Base-by-base conservation (phyloP, 1,140 invertebrate genomes). In the Armadillidium nasatum region DNA sequence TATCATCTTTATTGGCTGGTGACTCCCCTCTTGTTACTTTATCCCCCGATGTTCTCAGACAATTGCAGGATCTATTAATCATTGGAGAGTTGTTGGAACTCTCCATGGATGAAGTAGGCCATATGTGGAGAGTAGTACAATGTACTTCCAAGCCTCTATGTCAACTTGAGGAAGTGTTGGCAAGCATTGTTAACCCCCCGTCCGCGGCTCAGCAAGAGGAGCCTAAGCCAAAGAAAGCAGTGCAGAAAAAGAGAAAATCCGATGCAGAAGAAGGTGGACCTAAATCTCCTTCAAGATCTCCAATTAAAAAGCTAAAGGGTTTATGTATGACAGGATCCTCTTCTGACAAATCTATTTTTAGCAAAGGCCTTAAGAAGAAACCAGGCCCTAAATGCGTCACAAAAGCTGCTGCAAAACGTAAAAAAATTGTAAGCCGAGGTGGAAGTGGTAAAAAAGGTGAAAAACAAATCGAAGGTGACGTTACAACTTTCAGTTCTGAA, bases 71-170 rank as follows among this genome's bases (percentile, higher is more conserved):
- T 77, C 86, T 96, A 23, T 91, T 97, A 89, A 91, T 96, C 87
- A 94, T 96, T 85, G 94, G 94, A 4, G 94, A 97, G 84, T 84
- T 96, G 22, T 85, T 97, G 4, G 95, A 97, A 87, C 86, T 88
- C 0, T 90, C 90, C 7, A 83, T 96, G 7, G 93, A 95, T 82
- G 95, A 97, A 85, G 93, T 92, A 4, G 87, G 89, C 69, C 89
- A 92, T 76, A 88, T 97, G 67, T 96, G 94, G 94, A 88, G 90
- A 77, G 89, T 96, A n/a, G 85, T 95, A 68, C 84, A 89, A 82
- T 86, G 89, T 13, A 86, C 85, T 67, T 86, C 83, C 73, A 83
- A 85, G 0, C 85, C 83, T 33, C 85, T 71, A 76, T 45, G 46
- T 69, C 43, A 10, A 7, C 19, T 67, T 6, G 7, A 44, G 13